Base-by-base conservation (phyloP, 2,113 vertebrate species). In the Regulus satrapa region DNA sequence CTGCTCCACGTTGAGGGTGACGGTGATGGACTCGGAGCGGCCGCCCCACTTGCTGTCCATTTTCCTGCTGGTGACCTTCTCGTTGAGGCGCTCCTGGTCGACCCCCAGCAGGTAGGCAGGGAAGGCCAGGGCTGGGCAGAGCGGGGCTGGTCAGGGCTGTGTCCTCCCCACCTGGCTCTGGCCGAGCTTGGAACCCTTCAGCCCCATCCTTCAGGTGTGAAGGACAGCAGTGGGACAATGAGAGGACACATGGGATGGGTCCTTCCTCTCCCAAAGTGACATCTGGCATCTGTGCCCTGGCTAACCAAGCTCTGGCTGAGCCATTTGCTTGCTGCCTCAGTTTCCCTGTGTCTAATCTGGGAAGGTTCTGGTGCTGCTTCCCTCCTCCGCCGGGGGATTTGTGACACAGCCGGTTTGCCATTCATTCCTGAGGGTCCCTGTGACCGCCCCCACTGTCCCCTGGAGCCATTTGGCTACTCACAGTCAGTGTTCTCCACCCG, bases 1-100 rank as follows among this genome's bases (percentile, higher is more conserved):
- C 97, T 99, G 99, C 91, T 99, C 99, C 94, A 99, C 98, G 18
- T 99, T 99, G 88, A 99, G 98, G 32, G 99, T 99, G 89, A 99
- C 99, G 0, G 98, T 97, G 34, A 99, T 99, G 91, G 99, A 99
- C 97, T 99, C 99, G 0, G 98, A 98, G 94, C 98, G 99, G 24
- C 99, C 99, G 0, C 98, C 99, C 99, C 99, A 99, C 91, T 99
- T 99, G 87, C 99, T 99, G 94, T 99, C 99, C 99, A 99, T 99
- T 96, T 99, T 99, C 25, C 99, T 98, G 95, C 99, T 99, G 92
- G 99, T 99, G 83, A 99, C 97, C 95, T 99, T 99, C 82, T 99
- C 98, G 61, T 99, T 98, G 63, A 99, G 98, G 10, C 99, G 98
- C 31, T 54, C 86, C 46, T 98, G 98, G 96, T 99, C 97, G 5